A percentile compares a stretch with the other conserved stretches of the same genome.
These are phyloP conservation scores for Acanthisitta chloris DNA, from an alignment of 2,113 vertebrate genomes.

Conservation along the genomic window DNA sequence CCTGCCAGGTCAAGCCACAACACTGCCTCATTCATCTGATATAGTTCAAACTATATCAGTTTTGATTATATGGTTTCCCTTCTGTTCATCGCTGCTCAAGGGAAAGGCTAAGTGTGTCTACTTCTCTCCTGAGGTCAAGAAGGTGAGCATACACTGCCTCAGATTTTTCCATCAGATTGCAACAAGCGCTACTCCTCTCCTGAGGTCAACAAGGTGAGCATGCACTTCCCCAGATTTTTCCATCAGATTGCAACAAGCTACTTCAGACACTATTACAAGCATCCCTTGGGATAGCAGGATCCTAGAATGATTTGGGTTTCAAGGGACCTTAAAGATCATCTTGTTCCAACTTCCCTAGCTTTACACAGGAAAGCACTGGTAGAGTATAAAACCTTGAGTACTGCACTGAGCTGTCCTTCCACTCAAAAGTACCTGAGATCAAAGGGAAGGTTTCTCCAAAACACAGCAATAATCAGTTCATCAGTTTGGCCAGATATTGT, in stretches of 20 bases:
- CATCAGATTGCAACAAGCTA: neutral
- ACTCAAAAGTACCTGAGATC: neutral
- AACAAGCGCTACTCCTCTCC: neutral
- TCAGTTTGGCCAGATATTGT: neutral
- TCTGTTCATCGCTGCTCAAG: neutral
- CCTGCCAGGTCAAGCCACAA: neutral
- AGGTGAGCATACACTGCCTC: neutral
- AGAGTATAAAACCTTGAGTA: neutral
- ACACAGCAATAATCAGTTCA: neutral
- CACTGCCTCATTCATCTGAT: neutral
- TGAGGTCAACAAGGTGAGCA: neutral
- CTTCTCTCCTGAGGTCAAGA: neutral
- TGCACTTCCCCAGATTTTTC: neutral
- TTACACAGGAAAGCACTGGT: neutral
- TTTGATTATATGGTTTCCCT: neutral
- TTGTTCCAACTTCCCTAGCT: neutral
- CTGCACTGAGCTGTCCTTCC: neutral
- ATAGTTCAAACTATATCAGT: neutral
- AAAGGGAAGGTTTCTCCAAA: neutral
- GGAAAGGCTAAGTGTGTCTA: neutral
- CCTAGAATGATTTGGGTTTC: neutral
- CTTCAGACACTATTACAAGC: neutral
- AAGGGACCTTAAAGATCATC: neutral
- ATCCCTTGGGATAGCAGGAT: neutral
- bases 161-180: neutral